Base-by-base conservation (phyloP, 2,888 invertebrate genomes). In the Crossocerus cetratus region DNA sequence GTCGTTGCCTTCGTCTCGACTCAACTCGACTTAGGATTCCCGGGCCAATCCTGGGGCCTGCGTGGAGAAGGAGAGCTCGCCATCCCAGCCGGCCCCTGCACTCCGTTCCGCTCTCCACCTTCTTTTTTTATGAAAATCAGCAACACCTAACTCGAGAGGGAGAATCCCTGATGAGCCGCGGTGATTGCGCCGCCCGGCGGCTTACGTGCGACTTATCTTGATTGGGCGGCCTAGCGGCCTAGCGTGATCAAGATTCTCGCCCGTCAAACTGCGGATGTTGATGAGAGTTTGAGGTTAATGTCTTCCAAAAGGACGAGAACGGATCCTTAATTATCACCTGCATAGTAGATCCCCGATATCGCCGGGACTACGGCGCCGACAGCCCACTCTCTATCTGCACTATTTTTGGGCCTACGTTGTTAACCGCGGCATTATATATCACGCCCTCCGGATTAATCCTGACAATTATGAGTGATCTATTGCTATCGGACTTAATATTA, bases 1-100 rank as follows among this genome's bases (percentile, higher is more conserved):
- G 73, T 53, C 69, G 79, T 59, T 61, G 65, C 62, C 67, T 63
- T 60, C 56, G 72, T 57, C 68, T 14, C 32, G 32, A 32, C 32
- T 32, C 32, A 32, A 32, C 32, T 32, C 67, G 75, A 59, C 70
- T 68, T 72, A 66, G 69, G 69, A 66, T 66, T 64, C 57, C 32
- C 5, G 55, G 45, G 54, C 32, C 58, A 53, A 49, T 61, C 63
- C 56, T 11, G 14, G 49, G 14, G 49, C 16, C 11, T 32, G 32
- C 32, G 11, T 49, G 49, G 49, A 49, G 14, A 13, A 49, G 49
- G 16, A 49, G 14, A 0, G 1, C 49, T 13, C 13, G 8, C 45
- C n/a, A 16, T 4, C n/a, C 4, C 14, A 16, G 14, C 49, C 16
- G 2, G 13, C 49, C 49, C 49, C 14, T 49, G 14, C 49, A 49